phyloP scores from a whole-genome alignment of 2,797 vertebrate genomes.

The Acanthis flammea region DNA sequence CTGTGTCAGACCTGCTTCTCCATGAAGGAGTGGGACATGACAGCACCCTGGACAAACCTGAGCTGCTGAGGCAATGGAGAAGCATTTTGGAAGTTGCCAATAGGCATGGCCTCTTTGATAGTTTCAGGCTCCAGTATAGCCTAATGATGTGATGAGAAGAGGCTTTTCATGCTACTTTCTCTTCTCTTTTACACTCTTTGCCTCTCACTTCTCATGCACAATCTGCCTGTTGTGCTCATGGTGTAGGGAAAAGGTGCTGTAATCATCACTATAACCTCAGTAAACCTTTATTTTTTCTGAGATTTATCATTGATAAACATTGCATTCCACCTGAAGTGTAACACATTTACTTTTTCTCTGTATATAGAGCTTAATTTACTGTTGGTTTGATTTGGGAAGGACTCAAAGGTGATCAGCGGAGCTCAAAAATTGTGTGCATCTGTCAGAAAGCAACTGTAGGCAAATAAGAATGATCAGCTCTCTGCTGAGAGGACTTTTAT shows the following conservation, averaged over 20 bases:
- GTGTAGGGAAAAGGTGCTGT: not conserved
- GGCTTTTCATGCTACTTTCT: not conserved
- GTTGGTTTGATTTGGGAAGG: not conserved
- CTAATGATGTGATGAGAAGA: not conserved
- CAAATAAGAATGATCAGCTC: not conserved
- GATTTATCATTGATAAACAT: not conserved
- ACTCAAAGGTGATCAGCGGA: not conserved
- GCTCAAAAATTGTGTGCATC: not conserved
- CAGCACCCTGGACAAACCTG: not conserved
- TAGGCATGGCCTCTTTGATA: not conserved
- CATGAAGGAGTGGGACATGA: too few relatives aligned
- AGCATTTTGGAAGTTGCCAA: not conserved
- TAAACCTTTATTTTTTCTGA: not conserved
- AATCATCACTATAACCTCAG: not conserved
- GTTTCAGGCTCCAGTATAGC: not conserved
- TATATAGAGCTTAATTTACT: not conserved
- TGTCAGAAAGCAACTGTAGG: not conserved
- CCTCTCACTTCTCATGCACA: not conserved
- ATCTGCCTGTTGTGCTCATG: fast-evolving
- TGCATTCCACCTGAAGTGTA: not conserved
- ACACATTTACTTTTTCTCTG: not conserved
- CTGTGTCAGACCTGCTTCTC: not conserved
- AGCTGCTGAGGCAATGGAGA: not conserved
- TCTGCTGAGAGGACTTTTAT: not conserved
- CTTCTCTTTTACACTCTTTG: not conserved